Evolutionary conservation across 2,113 vertebrate species (phyloP).

Genomic region (Bujurquina vittata): DNA sequence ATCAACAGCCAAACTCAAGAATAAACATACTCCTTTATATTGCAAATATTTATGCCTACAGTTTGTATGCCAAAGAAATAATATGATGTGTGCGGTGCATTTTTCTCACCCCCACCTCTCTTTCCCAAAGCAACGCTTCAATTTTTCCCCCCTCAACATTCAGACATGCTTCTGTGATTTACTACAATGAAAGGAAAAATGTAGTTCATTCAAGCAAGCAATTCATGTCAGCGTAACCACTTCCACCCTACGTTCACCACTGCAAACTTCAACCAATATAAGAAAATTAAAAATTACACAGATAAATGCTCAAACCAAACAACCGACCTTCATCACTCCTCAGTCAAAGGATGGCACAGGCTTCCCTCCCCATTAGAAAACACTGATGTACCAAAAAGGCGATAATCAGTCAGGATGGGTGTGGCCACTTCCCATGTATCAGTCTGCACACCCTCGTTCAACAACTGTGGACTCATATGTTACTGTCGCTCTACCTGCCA

Average conservation of each 20-base stretch:
- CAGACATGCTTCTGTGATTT: neutral
- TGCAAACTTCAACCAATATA: neutral
- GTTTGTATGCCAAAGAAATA: neutral
- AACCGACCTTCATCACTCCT: neutral
- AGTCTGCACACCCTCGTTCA: constrained; percentile 53
- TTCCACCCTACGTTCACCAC: neutral
- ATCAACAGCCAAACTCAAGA: constrained; percentile 12
- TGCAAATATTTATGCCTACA: constrained; percentile 9
- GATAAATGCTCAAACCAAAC: constrained; percentile 6
- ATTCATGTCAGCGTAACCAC: neutral
- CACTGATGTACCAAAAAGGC: constrained; percentile 48
- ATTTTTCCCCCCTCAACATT: neutral
- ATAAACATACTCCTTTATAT: constrained; percentile 14
- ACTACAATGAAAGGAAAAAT: neutral
- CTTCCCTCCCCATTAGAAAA: constrained; percentile 13
- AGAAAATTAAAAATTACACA: neutral
- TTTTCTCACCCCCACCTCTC: neutral
- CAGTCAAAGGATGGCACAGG: neutral
- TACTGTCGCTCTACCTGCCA: constrained; percentile 65
- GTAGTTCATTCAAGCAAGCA: neutral
- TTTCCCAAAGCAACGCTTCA: neutral
- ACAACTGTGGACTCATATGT: constrained; percentile 68
- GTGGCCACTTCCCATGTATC: constrained; percentile 42
- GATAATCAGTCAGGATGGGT: constrained; percentile 53
- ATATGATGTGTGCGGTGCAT: neutral